A percentile compares a stretch with the other conserved stretches of the same genome.
phyloP scores from a whole-genome alignment of 2,888 invertebrate species.

The Drosophila putrida region DNA sequence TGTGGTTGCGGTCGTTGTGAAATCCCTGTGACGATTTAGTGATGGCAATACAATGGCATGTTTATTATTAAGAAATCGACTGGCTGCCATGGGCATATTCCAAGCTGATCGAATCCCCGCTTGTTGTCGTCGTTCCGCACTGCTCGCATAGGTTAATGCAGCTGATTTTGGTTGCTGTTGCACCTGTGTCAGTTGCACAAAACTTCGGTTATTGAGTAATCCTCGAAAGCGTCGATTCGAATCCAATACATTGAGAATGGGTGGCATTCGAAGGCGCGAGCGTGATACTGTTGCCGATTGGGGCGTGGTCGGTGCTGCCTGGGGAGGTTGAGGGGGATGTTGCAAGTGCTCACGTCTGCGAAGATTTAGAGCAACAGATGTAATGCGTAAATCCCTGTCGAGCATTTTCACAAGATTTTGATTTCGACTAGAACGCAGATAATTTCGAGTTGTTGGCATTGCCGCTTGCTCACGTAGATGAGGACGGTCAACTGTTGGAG shows the following conservation, averaged over 20 bases:
- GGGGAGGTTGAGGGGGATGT: constrained; percentile 27
- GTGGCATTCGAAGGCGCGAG: constrained; percentile 82
- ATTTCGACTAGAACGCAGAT: constrained; percentile 48
- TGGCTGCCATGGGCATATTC: constrained; percentile 77
- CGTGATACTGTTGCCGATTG: constrained; percentile 65
- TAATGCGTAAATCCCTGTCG: constrained; percentile 74
- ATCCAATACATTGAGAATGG: constrained; percentile 83
- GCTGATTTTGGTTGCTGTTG: constrained; percentile 82
- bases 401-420: constrained; percentile 61
- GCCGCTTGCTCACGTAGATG: constrained; percentile 25
- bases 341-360: constrained; percentile 61
- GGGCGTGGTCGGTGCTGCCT: constrained; percentile 42
- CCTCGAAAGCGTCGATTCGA: constrained; percentile 80
- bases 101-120: constrained; percentile 69
- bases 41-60: constrained; percentile 82
- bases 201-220: constrained; percentile 77
- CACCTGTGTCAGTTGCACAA: constrained; percentile 83
- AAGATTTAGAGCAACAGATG: constrained; percentile 75
- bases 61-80: constrained; percentile 79
- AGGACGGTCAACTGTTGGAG: constrained; percentile 59
- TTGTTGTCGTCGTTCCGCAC: constrained; percentile 53
- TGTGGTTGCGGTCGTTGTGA: constrained; percentile 54
- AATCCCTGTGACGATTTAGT: constrained; percentile 68
- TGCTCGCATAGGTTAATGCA: constrained; percentile 63
- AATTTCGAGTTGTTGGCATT: constrained; percentile 28